phyloP scores from a whole-genome alignment of 2,888 invertebrate genomes.

The Phengaris arion region DNA sequence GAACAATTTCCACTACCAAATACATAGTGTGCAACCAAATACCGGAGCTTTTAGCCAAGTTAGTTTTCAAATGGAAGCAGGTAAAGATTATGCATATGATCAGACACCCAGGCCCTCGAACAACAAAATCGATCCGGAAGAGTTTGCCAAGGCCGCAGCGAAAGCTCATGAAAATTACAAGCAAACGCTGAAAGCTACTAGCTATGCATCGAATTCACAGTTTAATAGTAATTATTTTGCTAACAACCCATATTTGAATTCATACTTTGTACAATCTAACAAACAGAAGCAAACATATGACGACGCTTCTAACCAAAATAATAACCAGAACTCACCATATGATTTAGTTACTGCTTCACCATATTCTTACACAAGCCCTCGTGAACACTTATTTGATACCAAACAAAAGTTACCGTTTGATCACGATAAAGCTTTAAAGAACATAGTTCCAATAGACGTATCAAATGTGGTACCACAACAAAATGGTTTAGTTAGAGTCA shows the following conservation, averaged over 20 bases:
- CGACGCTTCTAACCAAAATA: constrained; percentile 48
- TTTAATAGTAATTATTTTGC: constrained; percentile 43
- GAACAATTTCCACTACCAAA: constrained; percentile 56
- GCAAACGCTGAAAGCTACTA: constrained; percentile 54
- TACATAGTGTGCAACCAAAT: constrained; percentile 49
- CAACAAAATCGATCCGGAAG: constrained; percentile 60
- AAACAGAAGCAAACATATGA: constrained; percentile 57
- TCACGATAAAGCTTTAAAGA: constrained; percentile 72
- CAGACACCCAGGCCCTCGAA: constrained; percentile 59
- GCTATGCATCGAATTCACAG: constrained; percentile 46
- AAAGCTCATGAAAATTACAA: constrained; percentile 68
- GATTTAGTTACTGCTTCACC: constrained; percentile 65
- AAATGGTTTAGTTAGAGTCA: constrained; percentile 50
- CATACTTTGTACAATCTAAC: constrained; percentile 46
- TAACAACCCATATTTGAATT: constrained; percentile 40
- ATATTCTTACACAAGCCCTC: constrained; percentile 53
- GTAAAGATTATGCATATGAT: constrained; percentile 57
- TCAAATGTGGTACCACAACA: constrained; percentile 66
- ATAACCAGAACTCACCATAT: constrained; percentile 50
- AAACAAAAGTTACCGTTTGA: constrained; percentile 67
- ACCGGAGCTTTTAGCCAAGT: constrained; percentile 61
- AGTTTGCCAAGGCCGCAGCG: constrained; percentile 69
- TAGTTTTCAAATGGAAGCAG: constrained; percentile 66
- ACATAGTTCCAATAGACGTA: constrained; percentile 71
- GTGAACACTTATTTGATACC: constrained; percentile 52